These are phyloP conservation scores for Ibidorhyncha struthersii DNA, from an alignment of 2,113 vertebrate species.

Conservation along the genomic window DNA sequence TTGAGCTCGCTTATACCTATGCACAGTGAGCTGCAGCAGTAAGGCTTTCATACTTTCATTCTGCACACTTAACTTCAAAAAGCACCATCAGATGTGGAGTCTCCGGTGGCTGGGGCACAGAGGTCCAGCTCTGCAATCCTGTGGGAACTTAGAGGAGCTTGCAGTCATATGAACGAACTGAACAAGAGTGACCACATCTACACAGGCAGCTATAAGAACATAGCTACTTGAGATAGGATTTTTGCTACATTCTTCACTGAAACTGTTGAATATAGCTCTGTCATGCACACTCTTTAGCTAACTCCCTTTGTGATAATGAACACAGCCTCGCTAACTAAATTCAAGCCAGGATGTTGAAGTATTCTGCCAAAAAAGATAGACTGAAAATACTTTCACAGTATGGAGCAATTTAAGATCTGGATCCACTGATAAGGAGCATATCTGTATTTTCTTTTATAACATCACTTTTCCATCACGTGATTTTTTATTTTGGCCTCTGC, in stretches of 20 bases:
- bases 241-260: not conserved
- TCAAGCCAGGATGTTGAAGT: not conserved
- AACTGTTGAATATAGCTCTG: not conserved
- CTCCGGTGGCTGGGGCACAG: not conserved
- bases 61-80: not conserved
- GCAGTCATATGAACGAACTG: not conserved
- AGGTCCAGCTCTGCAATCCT: not conserved
- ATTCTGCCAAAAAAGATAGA: not conserved
- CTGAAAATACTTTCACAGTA: not conserved
- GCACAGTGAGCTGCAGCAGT: rapidly evolving
- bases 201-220: not conserved
- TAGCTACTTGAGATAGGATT: not conserved
- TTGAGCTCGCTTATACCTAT: not conserved
- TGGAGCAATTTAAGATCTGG: not conserved
- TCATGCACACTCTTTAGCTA: not conserved
- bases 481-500: not conserved
- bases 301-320: not conserved
- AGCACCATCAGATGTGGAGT: not conserved
- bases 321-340: not conserved
- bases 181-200: not conserved
- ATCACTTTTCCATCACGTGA: not conserved
- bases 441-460: not conserved
- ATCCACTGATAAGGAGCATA: not conserved
- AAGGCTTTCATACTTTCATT: not conserved
- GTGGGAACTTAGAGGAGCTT: not conserved